Conservation (phyloP, 2,888 invertebrate genomes). For the Boloria euphrosyne region DNA sequence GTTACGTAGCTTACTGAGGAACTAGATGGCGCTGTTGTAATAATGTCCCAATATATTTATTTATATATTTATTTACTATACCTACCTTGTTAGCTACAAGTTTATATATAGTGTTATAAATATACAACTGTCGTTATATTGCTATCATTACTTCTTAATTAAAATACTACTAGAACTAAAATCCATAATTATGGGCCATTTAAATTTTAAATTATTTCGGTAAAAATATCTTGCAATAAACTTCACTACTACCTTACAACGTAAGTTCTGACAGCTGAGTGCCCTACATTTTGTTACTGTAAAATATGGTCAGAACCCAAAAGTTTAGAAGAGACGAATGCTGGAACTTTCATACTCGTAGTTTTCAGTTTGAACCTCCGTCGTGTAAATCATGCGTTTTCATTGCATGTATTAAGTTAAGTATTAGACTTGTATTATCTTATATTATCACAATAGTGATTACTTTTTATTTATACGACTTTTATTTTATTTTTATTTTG, state of each 20-base stretch:
- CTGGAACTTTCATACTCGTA: slow-evolving; percentile 29
- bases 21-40: no score
- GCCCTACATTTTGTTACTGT: slow-evolving; percentile 35
- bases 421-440: no score
- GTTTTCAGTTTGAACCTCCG: slow-evolving; percentile 16
- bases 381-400: slow-evolving; percentile 20
- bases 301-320: slow-evolving; percentile 38
- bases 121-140: no score
- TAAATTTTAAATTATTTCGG: slow-evolving; percentile 4
- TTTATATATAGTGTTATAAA: no score
- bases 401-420: slow-evolving; percentile 1
- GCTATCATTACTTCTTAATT: neutral
- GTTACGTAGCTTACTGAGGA: no score
- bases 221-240: slow-evolving; percentile 28
- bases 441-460: no score
- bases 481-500: no score
- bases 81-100: no score
- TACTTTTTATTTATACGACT: no score
- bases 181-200: neutral
- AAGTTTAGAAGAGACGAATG: slow-evolving; percentile 40
- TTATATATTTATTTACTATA: no score
- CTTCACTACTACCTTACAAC: slow-evolving; percentile 30
- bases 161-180: neutral
- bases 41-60: no score
- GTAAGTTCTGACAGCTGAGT: slow-evolving; percentile 39